These are phyloP conservation scores for Chlamydotis undulata DNA, from an alignment of 2,113 vertebrate genomes.

Conservation along the genomic window DNA sequence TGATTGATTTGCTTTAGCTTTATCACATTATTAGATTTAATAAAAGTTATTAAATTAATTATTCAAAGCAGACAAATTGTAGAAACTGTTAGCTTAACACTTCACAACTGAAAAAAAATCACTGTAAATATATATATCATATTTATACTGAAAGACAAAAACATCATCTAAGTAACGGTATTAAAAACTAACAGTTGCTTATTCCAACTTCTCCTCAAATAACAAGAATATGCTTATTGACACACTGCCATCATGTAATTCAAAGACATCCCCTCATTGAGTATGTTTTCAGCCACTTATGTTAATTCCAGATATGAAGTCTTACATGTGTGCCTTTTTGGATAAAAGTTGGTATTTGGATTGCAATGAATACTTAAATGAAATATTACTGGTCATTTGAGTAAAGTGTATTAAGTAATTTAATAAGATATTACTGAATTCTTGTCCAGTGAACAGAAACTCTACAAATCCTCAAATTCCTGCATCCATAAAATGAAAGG, in stretches of 20 bases:
- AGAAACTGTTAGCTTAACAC: background rate
- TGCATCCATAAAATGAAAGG: background rate
- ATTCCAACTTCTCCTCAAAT: background rate
- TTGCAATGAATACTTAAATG: background rate
- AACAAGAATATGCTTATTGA: background rate
- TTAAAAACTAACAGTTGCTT: background rate
- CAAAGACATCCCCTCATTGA: background rate
- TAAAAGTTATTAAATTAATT: slow-evolving; percentile 4
- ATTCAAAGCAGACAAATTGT: background rate
- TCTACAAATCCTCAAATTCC: background rate
- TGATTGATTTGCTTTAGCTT: background rate
- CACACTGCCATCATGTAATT: background rate
- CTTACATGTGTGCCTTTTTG: background rate
- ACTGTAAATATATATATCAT: background rate
- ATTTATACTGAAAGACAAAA: background rate
- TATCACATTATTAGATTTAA: background rate
- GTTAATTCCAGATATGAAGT: background rate
- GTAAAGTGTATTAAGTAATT: background rate
- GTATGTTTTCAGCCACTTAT: background rate
- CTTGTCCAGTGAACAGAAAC: background rate
- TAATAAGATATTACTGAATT: background rate
- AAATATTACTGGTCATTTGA: background rate
- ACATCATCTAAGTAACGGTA: background rate
- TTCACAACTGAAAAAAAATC: background rate
- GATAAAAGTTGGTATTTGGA: background rate